phyloP scores from a whole-genome alignment of 1,140 invertebrate genomes.

The Holotrichia oblita region DNA sequence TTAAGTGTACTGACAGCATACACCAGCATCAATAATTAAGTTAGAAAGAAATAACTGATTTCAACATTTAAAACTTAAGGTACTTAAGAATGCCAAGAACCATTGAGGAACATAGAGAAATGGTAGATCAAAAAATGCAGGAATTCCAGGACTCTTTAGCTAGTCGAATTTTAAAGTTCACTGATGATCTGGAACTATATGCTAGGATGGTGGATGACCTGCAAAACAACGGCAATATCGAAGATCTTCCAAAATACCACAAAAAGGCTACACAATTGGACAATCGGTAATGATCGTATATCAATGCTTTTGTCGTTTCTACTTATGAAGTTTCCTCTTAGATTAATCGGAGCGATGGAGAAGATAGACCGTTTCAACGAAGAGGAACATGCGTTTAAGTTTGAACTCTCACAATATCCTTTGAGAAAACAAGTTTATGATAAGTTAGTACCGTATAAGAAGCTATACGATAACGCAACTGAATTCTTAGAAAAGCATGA shows the following conservation, averaged over 20 bases:
- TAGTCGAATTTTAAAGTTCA: constrained; percentile 73
- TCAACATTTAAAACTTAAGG: constrained; percentile 64
- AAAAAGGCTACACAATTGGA: constrained; percentile 81
- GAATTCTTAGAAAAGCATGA: constrained; percentile 87
- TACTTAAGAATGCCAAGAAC: constrained; percentile 64
- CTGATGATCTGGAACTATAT: constrained; percentile 83
- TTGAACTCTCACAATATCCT: constrained; percentile 90
- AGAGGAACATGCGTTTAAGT: constrained; percentile 90
- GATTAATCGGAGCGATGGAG: constrained; percentile 74
- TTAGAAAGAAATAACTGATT: no score
- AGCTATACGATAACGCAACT: constrained; percentile 80
- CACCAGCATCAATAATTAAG: no score
- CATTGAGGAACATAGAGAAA: constrained; percentile 82
- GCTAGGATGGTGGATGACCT: constrained; percentile 86
- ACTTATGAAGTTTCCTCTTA: constrained; percentile 41
- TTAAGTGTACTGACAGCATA: no score
- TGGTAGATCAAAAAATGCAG: constrained; percentile 81
- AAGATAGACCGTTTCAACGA: constrained; percentile 91
- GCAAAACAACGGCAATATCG: constrained; percentile 88
- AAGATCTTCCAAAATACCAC: constrained; percentile 85
- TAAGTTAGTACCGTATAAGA: constrained; percentile 84
- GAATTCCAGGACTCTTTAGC: constrained; percentile 88
- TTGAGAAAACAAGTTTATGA: constrained; percentile 78
- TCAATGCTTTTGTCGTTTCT: neutral
- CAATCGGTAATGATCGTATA: constrained; percentile 64